These are phyloP conservation scores for Orthosia gothica DNA, from an alignment of 2,888 invertebrate species.

Conservation along the genomic window DNA sequence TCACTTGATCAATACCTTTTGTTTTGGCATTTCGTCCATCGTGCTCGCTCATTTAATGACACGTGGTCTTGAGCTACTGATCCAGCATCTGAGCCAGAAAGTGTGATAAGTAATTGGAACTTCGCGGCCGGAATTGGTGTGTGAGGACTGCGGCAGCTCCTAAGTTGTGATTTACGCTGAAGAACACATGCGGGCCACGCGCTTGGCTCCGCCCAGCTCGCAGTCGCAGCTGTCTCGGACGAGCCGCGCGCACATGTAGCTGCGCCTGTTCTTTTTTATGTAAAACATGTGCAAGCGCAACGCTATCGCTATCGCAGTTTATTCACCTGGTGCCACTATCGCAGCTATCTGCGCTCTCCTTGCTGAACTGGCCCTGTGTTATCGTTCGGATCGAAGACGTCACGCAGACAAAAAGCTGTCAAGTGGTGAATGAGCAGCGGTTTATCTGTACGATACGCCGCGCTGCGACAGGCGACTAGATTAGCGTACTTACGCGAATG, in stretches of 20 bases:
- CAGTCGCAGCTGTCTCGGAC: not conserved
- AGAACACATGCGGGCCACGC: too few species aligned
- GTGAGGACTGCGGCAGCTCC: too few species aligned
- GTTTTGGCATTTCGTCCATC: too few species aligned
- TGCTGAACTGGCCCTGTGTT: not conserved
- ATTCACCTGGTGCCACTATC: constrained; percentile 32
- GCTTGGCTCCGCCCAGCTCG: not conserved
- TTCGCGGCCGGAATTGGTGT: too few species aligned
- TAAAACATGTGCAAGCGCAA: constrained; percentile 9
- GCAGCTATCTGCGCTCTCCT: constrained; percentile 20
- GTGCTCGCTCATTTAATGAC: too few species aligned
- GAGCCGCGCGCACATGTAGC: constrained; percentile 14
- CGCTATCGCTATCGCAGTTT: constrained; percentile 44
- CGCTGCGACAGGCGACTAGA: constrained; percentile 32
- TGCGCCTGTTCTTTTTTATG: not conserved
- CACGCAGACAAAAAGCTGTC: constrained; percentile 26
- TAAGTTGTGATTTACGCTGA: too few species aligned
- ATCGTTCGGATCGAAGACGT: constrained; percentile 24
- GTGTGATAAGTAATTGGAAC: too few species aligned
- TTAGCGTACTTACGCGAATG: constrained; percentile 36
- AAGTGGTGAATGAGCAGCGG: constrained; percentile 14
- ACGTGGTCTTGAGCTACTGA: too few species aligned
- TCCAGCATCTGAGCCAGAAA: too few species aligned
- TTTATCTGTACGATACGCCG: constrained; percentile 21
- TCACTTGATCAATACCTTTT: too few species aligned